Base-by-base conservation (phyloP, 2,888 invertebrate species). In the Eristalis pertinax region DNA sequence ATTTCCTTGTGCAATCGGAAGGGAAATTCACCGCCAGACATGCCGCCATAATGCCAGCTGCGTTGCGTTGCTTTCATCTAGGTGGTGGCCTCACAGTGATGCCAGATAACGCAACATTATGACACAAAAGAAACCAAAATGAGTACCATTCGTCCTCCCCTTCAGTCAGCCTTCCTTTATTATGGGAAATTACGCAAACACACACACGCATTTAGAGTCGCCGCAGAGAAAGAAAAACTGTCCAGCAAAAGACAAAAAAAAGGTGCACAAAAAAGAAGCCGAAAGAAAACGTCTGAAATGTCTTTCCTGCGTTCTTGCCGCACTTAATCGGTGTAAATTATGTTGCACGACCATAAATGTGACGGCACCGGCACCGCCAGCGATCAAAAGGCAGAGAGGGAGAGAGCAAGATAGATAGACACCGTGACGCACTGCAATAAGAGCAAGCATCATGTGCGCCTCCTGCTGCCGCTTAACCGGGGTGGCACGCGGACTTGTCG, bases 1-100 rank as follows among this genome's bases (percentile, higher is more conserved):
- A 87, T 83, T 87, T 87, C 80, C 84, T 83, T 87, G 84, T 75
- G 75, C 78, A 83, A 87, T 74, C 29, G 60, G 63, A 77, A 75
- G 41, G 72, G 58, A 75, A 82, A 65, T 79, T 75, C 60, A 50
- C 64, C 22, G 65, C 81, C 38, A 64, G 22, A 73, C 64, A 72
- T 24, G 13, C 41, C 24, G 7, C 75, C 83, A 82, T 83, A 22
- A 50, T 78, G 79, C 50, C 87, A 87, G 84, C 87, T 87, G 87
- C 50, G 73, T 79, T 87, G 87, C 50, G 73, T 79, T 68, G 50
- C 64, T 75, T 75, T 78, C 56, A 56, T 19, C 63, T 29, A 63
- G 32, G 26, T 29, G 29, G 35, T 70, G 56, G 10, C 65, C 60
- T 24, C 19, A 32, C 38, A 38, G 58, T 60, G 58, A 64, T 75